These are phyloP conservation scores for Arenicola marina DNA, from an alignment of 2,888 invertebrate species.

Conservation along the genomic window DNA sequence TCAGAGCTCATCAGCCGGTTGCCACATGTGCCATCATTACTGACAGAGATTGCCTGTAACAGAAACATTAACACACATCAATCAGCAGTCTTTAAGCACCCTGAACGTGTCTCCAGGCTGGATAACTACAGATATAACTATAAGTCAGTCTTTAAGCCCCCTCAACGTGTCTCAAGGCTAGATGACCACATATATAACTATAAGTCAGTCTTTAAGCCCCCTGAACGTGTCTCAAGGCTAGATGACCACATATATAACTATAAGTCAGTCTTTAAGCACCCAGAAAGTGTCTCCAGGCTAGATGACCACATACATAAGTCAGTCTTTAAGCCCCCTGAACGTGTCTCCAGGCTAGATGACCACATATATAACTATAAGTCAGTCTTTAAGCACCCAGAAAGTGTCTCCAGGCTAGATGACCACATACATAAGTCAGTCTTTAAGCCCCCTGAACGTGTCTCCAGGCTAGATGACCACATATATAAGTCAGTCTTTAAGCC, in stretches of 20 bases:
- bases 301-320: neutral
- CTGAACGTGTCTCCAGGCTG: neutral
- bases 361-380: too few relatives aligned
- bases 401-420: neutral
- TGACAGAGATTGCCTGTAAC: constrained; percentile 56
- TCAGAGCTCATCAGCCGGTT: constrained; percentile 10
- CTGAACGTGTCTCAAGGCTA: neutral
- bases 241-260: neutral
- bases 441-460: neutral
- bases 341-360: neutral
- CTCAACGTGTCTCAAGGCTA: neutral
- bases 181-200: neutral
- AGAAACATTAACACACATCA: constrained; percentile 27
- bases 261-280: neutral
- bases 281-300: neutral
- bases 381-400: neutral
- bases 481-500: neutral
- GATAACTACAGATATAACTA: neutral
- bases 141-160: neutral
- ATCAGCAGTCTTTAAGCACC: neutral
- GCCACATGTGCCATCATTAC: constrained; percentile 44
- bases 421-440: neutral
- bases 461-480: neutral
- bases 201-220: neutral
- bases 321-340: neutral